Evolutionary conservation across 2,888 invertebrate genomes (phyloP), one percentile per base, ranked within the genome.

Genomic region (Drosophila rellima): DNA sequence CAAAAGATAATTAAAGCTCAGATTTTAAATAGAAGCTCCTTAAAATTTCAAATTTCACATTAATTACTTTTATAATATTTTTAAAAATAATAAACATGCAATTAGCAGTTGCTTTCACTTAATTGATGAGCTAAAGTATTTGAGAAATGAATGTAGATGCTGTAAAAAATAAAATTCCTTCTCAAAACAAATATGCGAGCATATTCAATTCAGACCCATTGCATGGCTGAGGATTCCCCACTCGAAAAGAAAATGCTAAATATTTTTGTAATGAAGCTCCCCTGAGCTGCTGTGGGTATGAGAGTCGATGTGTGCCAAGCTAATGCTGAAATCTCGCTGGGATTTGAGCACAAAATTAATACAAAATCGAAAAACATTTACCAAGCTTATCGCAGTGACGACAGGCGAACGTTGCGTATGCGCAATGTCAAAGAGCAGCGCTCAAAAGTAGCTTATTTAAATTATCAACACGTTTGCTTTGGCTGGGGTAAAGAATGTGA

Each of bases 401-500:
- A 78, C 88, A 82, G 86, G 69, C 75, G 35, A 70, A 74, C 86
- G 86, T 61, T 78, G 83, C 88, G 88, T 86, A 84, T 88, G 87
- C 83, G 87, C 80, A 86, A 88, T 86, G 83, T 70, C 64, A 72
- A 61, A 61, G 59, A 62, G 7, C 42, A 56, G 29, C 39, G 75
- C 61, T 70, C 75, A 88, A 88, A 56, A 87, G 86, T 87, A 85
- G 86, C 86, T 88, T 89, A 87, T 89, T 87, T 88, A 89, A 89
- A 87, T 89, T 89, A 87, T 89, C 86, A 87, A 89, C 86, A 87
- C 86, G 89, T 87, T 79, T 80, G 68, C 54, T 26, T 39, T 26
- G 48, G 50, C 33, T 44, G 70, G 26, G 31, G 47, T 4, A 20
- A 11, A 50, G 26, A 13, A 18, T 7, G 18, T 26, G 3, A 18